Percentiles rank a stretch among this genome's conserved stretches.
Conservation (phyloP, 2,113 vertebrate species). For the Strigops habroptila region DNA sequence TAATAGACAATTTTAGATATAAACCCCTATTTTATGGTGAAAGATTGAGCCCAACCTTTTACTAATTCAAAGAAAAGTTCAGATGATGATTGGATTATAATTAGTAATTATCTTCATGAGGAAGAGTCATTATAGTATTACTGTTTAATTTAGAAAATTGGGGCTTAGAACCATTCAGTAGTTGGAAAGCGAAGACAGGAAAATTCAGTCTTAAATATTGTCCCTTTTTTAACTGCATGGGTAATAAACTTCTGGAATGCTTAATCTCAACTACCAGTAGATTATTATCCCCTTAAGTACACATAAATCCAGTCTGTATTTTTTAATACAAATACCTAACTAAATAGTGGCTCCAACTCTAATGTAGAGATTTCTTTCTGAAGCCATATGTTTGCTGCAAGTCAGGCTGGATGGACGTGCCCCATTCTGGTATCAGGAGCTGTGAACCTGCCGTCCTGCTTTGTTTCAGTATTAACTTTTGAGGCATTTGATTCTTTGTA, state of each 20-base stretch:
- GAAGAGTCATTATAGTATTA: neutral
- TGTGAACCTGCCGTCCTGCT: neutral
- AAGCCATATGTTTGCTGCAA: neutral
- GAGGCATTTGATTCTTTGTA: neutral
- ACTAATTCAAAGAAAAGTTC: neutral
- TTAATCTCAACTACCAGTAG: neutral
- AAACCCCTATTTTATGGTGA: neutral
- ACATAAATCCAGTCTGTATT: neutral
- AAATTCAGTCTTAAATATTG: neutral
- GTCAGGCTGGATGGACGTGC: accelerated
- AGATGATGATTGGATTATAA: neutral
- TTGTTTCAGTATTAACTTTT: accelerated
- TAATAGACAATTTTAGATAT: neutral
- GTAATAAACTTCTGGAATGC: neutral
- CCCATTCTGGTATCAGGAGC: neutral
- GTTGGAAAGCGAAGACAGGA: neutral
- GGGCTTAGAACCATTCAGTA: neutral
- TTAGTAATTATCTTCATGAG: neutral
- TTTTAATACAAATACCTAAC: neutral
- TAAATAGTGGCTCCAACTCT: neutral
- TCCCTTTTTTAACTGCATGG: neutral
- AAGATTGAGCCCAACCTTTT: neutral
- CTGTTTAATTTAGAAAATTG: neutral
- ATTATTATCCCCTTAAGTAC: neutral
- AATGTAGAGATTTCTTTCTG: accelerated